Percentiles rank a stretch among this genome's conserved stretches.
Evolutionary conservation across 1,140 invertebrate species (phyloP).

Genomic region (Nautilus pompilius): DNA sequence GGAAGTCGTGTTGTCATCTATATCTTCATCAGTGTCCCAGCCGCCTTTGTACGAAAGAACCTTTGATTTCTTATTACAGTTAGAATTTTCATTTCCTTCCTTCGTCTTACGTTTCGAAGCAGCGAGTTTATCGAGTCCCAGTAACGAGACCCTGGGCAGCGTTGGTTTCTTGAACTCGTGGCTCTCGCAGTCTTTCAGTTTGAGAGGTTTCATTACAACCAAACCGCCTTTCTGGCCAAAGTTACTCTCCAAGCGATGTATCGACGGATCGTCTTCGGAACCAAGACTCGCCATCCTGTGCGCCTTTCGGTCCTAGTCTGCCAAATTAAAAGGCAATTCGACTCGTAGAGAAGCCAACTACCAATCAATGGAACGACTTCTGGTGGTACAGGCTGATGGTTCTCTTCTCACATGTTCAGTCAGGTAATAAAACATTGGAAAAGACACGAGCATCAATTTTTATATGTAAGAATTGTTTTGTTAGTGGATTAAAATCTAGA

Average conservation of each 20-base stretch:
- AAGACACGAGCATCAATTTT: background rate
- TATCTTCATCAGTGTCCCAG: slow-evolving; percentile 55
- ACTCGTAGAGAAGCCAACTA: too few relatives aligned
- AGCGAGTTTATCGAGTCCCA: slow-evolving; percentile 87
- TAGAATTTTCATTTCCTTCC: slow-evolving; percentile 46
- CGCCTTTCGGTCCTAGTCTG: background rate
- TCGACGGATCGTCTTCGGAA: slow-evolving; percentile 32
- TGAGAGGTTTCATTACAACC: slow-evolving; percentile 71
- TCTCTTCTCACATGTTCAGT: background rate
- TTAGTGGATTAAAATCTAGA: too few relatives aligned
- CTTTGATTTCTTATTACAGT: slow-evolving; percentile 53
- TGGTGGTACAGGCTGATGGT: background rate
- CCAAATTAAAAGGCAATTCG: background rate
- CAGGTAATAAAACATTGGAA: background rate
- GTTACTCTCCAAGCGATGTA: slow-evolving; percentile 82
- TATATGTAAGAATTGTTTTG: too few relatives aligned
- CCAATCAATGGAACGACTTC: background rate
- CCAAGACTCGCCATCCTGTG: slow-evolving; percentile 20
- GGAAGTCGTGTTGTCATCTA: slow-evolving; percentile 7
- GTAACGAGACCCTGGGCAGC: slow-evolving; percentile 65
- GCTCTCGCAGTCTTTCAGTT: slow-evolving; percentile 55
- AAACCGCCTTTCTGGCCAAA: slow-evolving; percentile 74
- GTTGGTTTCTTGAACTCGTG: slow-evolving; percentile 69
- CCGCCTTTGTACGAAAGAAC: slow-evolving; percentile 60
- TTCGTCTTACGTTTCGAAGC: slow-evolving; percentile 60